Evolutionary conservation across 2,797 vertebrate genomes (phyloP), one percentile per base, ranked within the genome.

Genomic region (Chaenodraco wilsoni): DNA sequence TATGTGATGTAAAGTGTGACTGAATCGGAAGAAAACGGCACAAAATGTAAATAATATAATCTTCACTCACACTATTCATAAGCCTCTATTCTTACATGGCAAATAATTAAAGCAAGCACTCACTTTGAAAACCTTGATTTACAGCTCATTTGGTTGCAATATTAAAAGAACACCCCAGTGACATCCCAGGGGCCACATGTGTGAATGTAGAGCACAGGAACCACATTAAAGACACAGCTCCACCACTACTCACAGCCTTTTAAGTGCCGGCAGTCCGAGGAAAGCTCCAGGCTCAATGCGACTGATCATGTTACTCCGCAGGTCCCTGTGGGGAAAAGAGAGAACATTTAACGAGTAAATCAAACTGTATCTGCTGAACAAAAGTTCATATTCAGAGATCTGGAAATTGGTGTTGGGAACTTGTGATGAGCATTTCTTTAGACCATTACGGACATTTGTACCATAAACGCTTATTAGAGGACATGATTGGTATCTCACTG

Each of bases 261-360:
- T 99, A 62, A 99, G 94, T 3, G 96, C 95, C 6, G 93, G 86
- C 86, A 99, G 94, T 59, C 97, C 97, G 68, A 96, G 91, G 88
- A 99, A 99, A 72, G 98, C 96, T 79, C 96, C 97, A 2, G 97
- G 96, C 87, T 98, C 96, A 78, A 99, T 96, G 40, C 87, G 95
- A 85, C 94, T 97, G 88, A 99, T 98, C 69, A 96, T 86, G 93
- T 99, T 99, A 89, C 97, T 99, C 88, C 96, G 95, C 72, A 99
- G 94, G 85, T 99, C 97, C 86, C 98, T 99, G 93, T 71, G 59
- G 79, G 21, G 16, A 17, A 41, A 2, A 56, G 37, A 57, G 52
- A 57, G 52, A 27, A 43, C 40, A 16, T 60, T 78, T 72, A 2
- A 57, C 21, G 44, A 74, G 16, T 6, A 33, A 49, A 52, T 65